Evolutionary conservation across 2,797 vertebrate species (phyloP).

Genomic region (Falco cherrug): DNA sequence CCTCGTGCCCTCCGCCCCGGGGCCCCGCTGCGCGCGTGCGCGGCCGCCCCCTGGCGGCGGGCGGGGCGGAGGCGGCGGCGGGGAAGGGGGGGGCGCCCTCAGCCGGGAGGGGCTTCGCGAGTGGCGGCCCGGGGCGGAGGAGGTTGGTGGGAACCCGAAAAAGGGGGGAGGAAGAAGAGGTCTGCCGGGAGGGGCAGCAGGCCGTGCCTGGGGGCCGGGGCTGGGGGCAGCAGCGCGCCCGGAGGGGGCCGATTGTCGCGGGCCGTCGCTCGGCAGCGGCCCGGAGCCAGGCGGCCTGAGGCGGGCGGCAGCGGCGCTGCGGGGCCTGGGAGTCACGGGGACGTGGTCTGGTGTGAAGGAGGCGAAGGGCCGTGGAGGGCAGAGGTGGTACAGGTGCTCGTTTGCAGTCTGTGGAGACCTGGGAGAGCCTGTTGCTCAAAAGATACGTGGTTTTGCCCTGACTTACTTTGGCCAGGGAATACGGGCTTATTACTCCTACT

Average conservation of each 20-base stretch:
- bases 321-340: fast-evolving
- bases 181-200: too few species aligned
- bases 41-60: neutral
- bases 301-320: fast-evolving
- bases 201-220: too few species aligned
- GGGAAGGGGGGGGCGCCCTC: too few species aligned
- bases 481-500: fast-evolving
- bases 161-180: fast-evolving
- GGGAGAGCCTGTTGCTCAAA: neutral
- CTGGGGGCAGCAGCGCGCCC: too few species aligned
- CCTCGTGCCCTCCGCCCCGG: too few species aligned
- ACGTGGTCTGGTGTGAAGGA: fast-evolving
- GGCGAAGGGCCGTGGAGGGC: neutral
- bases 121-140: neutral
- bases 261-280: too few species aligned
- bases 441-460: fast-evolving
- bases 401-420: fast-evolving
- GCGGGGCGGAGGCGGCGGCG: neutral
- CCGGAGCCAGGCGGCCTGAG: fast-evolving
- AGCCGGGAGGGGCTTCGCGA: neutral
- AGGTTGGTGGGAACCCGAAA: neutral
- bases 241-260: too few species aligned
- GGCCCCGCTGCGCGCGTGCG: too few species aligned
- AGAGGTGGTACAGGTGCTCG: fast-evolving
- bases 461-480: fast-evolving